Conservation (phyloP, 2,113 vertebrate species). For the Empidonax traillii region DNA sequence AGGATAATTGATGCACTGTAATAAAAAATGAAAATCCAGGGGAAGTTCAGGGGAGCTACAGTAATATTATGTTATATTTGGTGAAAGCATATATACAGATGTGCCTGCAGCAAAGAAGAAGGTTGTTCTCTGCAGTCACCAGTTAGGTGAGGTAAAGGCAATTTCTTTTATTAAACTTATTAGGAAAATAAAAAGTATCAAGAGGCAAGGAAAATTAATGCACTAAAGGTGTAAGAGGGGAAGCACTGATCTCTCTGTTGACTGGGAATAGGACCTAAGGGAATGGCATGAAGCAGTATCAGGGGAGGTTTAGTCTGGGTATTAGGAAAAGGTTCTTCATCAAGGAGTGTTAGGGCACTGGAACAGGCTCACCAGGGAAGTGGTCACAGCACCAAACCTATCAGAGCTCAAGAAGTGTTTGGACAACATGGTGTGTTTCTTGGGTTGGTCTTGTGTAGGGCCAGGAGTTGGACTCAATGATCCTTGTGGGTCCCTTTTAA, state of each 20-base stretch:
- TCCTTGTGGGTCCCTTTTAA: background rate
- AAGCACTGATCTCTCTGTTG: background rate
- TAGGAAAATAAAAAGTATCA: background rate
- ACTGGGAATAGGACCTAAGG: background rate
- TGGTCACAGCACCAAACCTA: background rate
- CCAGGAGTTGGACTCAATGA: fast-evolving
- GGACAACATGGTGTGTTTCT: background rate
- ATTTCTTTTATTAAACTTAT: background rate
- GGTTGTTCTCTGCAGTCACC: background rate
- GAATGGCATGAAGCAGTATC: background rate
- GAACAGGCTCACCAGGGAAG: background rate
- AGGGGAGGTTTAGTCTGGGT: background rate
- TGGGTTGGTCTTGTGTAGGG: background rate
- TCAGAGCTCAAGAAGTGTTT: background rate
- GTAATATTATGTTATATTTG: background rate
- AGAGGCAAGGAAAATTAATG: background rate
- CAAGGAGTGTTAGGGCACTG: no score
- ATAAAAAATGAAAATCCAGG: background rate
- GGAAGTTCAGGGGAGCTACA: background rate
- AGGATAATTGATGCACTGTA: background rate
- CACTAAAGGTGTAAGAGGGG: background rate
- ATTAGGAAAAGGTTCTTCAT: background rate
- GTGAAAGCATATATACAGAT: background rate
- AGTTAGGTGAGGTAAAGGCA: background rate
- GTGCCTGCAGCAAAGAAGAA: background rate